Evolutionary conservation across 2,888 invertebrate species (phyloP).

Genomic region (Heliconius hortense): DNA sequence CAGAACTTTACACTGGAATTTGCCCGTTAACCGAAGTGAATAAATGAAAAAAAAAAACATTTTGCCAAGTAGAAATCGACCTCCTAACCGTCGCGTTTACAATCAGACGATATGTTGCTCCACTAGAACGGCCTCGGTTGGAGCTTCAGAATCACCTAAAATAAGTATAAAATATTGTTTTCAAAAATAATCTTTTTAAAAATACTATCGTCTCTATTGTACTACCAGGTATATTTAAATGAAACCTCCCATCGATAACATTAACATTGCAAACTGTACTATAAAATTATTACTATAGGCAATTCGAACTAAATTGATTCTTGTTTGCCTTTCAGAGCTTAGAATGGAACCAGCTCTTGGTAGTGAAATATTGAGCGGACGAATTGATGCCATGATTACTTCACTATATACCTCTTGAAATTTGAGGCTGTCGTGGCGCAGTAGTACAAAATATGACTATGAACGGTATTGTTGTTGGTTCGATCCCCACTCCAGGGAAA

Average conservation of each 20-base stretch:
- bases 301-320: conserved; percentile 17
- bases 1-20: too few relatives aligned
- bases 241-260: background rate
- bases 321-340: conserved; percentile 22
- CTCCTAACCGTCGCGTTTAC: too few relatives aligned
- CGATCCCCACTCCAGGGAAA: background rate
- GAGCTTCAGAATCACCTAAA: too few relatives aligned
- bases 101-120: too few relatives aligned
- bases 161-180: too few relatives aligned
- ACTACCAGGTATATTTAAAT: background rate
- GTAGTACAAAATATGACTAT: too few relatives aligned
- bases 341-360: background rate
- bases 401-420: background rate
- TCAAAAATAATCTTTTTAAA: too few relatives aligned
- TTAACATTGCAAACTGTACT: conserved; percentile 9
- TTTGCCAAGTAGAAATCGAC: too few relatives aligned
- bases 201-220: too few relatives aligned
- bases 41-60: too few relatives aligned
- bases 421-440: background rate
- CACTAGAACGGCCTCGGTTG: too few relatives aligned
- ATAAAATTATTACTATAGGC: conserved; percentile 15
- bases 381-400: background rate
- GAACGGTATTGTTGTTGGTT: background rate
- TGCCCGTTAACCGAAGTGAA: too few relatives aligned
- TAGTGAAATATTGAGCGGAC: background rate